Evolutionary conservation across 2,888 invertebrate species (phyloP).

Genomic region (Norana najaformis): DNA sequence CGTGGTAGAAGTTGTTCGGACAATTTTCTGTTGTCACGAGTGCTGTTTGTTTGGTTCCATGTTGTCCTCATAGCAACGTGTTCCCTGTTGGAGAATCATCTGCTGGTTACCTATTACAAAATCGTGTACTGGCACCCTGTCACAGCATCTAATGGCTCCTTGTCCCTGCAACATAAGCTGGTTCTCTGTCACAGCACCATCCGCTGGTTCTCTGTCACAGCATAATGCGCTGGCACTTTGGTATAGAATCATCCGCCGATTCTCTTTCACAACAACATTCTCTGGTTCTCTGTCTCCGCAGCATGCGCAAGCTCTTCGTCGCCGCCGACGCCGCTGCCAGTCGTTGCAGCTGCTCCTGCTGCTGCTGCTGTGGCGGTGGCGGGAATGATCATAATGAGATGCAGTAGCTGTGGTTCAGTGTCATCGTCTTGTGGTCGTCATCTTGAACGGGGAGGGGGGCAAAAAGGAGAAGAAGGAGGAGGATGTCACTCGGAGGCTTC

Average conservation of each 20-base stretch:
- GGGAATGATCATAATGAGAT: neutral
- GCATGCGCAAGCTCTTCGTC: neutral
- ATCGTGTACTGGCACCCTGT: neutral
- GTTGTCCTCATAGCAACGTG: neutral
- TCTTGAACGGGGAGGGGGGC: neutral
- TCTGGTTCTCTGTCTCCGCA: neutral
- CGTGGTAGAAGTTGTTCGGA: neutral
- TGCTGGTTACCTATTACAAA: neutral
- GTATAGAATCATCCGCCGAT: neutral
- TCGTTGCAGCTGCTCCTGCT: too few relatives aligned
- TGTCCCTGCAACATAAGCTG: too few relatives aligned
- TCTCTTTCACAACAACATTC: neutral
- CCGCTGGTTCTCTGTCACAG: too few relatives aligned
- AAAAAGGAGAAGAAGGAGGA: too few relatives aligned
- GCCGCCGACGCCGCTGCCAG: neutral
- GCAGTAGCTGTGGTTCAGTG: neutral
- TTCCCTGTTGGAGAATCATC: neutral
- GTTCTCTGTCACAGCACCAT: too few relatives aligned
- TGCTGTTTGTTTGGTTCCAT: neutral
- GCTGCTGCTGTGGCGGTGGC: neutral
- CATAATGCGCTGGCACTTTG: neutral
- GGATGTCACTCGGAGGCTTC: slow-evolving; percentile 5
- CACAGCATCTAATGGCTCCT: neutral
- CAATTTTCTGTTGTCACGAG: neutral
- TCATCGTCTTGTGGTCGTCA: neutral